Base-by-base conservation (phyloP, 2,888 invertebrate species). In the Urechis unicinctus region DNA sequence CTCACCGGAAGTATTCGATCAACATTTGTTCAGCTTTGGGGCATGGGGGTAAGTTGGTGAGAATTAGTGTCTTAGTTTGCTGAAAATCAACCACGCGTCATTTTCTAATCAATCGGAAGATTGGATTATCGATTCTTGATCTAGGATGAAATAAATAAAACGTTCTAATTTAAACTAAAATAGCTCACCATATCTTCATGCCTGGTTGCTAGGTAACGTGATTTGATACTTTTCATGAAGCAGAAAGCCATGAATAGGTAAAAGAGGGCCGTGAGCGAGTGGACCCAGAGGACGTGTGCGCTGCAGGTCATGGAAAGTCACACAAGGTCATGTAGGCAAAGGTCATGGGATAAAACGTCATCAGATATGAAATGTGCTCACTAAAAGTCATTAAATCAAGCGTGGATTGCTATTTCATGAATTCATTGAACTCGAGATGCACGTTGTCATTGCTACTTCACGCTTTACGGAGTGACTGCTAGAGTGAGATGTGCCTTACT, bases 1-100 rank as follows among this genome's bases (percentile, higher is more conserved):
- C 48, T 36, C 6, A 50, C 50, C 50, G 9, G 50, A 50, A 50
- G 50, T 17, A 50, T 36, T 50, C 50, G n/a, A 50, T 36, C 50
- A 50, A n/a, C 9, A 26, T 9, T 22, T 50, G 29, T 13, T 50
- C 50, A 21, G 24, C 13, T 17, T 29, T 31, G 9, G 36, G 6
- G 6, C 13, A 9, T 5, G 50, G 13, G 9, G 30, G 30, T 22
- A 50, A 36, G 24, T 50, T 50, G n/a, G 50, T 50, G 6, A 50
- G 22, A 30, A 50, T 13, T 36, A 50, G 22, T 5, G 50, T 50
- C 30, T 36, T 9, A 6, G 50, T 50, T 50, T 50, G 29, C 50
- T 50, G 22, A 6, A 25, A 22, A 21, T 6, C 9, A 45, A 45
- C 9, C n/a, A n/a, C n/a, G n/a, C n/a, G n/a, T n/a, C n/a, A n/a